phyloP scores from a whole-genome alignment of 2,113 vertebrate genomes.

The Eptesicus fuscus region DNA sequence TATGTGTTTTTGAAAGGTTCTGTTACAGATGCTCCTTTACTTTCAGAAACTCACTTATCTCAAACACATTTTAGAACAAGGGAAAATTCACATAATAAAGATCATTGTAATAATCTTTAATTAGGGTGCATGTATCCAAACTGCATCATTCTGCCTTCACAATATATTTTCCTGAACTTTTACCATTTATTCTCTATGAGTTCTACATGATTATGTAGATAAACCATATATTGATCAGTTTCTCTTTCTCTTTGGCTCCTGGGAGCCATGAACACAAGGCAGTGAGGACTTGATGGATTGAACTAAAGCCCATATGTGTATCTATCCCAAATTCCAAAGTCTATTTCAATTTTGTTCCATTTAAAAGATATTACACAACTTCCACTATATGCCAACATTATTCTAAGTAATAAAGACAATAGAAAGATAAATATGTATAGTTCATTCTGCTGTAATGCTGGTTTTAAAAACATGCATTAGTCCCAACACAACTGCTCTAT shows the following conservation, averaged over 20 bases:
- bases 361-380: conserved; percentile 1
- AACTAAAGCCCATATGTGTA: background rate
- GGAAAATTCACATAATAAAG: background rate
- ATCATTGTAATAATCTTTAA: background rate
- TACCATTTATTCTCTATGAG: background rate
- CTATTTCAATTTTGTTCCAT: background rate
- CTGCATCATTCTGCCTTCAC: background rate
- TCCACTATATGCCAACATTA: background rate
- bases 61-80: background rate
- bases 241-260: background rate
- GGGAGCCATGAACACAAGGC: background rate
- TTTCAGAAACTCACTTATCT: background rate
- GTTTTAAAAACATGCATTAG: background rate
- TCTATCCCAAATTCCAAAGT: conserved; percentile 2
- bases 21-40: background rate
- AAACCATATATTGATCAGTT: background rate
- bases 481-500: background rate
- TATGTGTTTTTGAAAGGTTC: background rate
- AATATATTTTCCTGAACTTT: background rate
- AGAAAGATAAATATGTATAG: conserved; percentile 30
- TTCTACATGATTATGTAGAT: background rate
- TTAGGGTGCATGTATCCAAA: background rate
- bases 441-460: background rate
- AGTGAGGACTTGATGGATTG: background rate
- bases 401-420: background rate